A percentile compares a stretch with the other conserved stretches of the same genome.
These are phyloP conservation scores for Microctenopoma steveboyesi DNA, from an alignment of 2,797 vertebrate species.

Conservation along the genomic window DNA sequence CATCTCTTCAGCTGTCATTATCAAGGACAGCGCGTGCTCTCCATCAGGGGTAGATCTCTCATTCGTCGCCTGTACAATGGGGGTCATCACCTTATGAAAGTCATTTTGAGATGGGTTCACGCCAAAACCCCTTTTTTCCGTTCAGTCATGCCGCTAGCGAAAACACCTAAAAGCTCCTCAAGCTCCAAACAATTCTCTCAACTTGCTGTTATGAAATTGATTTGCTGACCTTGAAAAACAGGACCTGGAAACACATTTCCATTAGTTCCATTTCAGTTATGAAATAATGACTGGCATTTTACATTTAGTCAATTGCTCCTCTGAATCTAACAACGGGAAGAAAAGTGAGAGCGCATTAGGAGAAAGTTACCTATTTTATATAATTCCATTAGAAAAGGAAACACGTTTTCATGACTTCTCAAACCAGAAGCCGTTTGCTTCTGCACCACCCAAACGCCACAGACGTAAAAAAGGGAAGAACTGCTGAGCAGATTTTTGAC, in stretches of 20 bases:
- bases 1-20: slow-evolving; percentile 31
- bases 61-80: slow-evolving; percentile 1
- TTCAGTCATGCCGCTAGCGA: slow-evolving; percentile 8
- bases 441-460: too few relatives aligned
- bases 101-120: slow-evolving; percentile 19
- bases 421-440: too few relatives aligned
- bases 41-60: slow-evolving; percentile 13
- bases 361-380: too few relatives aligned
- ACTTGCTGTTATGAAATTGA: slow-evolving; percentile 7
- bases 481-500: too few relatives aligned
- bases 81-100: slow-evolving; percentile 16
- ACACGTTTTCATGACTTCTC: too few relatives aligned
- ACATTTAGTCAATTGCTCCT: slow-evolving; percentile 14
- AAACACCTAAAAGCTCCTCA: slow-evolving; percentile 12
- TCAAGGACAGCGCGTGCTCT: slow-evolving; percentile 12
- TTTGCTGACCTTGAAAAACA: slow-evolving; percentile 36
- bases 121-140: not conserved
- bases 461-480: too few relatives aligned
- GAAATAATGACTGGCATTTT: slow-evolving; percentile 18
- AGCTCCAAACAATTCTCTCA: not conserved
- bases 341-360: too few relatives aligned
- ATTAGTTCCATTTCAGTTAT: slow-evolving; percentile 15
- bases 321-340: not conserved
- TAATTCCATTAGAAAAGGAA: too few relatives aligned
- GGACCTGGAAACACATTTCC: not conserved